These are phyloP conservation scores for Aspidapion aeneum DNA, from an alignment of 2,888 invertebrate genomes.

Conservation along the genomic window DNA sequence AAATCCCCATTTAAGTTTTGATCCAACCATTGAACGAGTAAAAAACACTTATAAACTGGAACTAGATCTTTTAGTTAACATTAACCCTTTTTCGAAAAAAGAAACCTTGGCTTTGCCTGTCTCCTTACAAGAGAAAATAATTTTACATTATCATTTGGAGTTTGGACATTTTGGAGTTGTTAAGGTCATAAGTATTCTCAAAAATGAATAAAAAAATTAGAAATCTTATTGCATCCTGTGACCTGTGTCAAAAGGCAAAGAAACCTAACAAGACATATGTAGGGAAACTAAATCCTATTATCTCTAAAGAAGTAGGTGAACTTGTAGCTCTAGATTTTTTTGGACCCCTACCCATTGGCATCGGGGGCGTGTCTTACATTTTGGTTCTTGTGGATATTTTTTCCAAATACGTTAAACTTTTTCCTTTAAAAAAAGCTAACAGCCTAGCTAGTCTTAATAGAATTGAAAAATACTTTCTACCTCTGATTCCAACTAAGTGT, in stretches of 20 bases:
- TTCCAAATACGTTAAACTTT: conserved; percentile 29
- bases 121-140: conserved; percentile 1
- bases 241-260: conserved; percentile 8
- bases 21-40: background rate
- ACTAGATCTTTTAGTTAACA: background rate
- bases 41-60: background rate
- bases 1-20: background rate
- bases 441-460: conserved; percentile 1
- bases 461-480: conserved; percentile 3
- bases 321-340: conserved; percentile 11
- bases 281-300: conserved; percentile 5
- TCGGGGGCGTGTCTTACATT: conserved; percentile 21
- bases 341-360: conserved; percentile 22
- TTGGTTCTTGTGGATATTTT: conserved; percentile 31
- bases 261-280: no score
- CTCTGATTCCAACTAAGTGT: background rate
- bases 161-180: conserved; percentile 4
- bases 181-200: background rate
- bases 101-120: background rate
- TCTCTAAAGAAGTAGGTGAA: background rate
- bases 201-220: background rate
- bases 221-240: background rate
- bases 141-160: conserved; percentile 6
- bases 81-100: background rate
- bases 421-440: conserved; percentile 25